Conservation (phyloP, 2,113 vertebrate genomes). For the Silurus glanis region DNA sequence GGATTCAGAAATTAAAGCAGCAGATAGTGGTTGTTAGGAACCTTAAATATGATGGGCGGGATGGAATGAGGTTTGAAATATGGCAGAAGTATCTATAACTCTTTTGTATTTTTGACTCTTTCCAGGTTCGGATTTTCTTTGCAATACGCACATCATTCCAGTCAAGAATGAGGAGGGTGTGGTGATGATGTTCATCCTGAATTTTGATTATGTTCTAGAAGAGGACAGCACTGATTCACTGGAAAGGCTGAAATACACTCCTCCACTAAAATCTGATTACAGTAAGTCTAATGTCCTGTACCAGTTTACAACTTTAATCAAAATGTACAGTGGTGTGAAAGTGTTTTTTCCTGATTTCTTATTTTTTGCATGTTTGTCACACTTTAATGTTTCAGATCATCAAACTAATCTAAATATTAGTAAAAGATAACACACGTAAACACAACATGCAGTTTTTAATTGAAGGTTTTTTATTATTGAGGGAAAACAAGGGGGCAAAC, state of each 20-base stretch:
- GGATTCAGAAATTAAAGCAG: constrained; percentile 25
- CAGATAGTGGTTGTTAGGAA: constrained; percentile 13
- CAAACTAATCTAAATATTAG: no score
- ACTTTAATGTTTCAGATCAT: no score
- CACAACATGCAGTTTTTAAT: no score
- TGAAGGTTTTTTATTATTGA: no score
- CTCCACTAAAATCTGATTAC: constrained; percentile 86
- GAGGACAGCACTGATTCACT: constrained; percentile 81
- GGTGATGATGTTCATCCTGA: constrained; percentile 99
- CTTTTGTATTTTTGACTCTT: constrained; percentile 32
- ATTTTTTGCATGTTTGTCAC: no score
- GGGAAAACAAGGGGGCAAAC: no score
- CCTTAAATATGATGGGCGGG: not conserved
- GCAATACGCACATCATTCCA: constrained; percentile 92
- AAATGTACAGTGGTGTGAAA: not conserved
- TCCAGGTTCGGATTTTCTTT: constrained; percentile 91
- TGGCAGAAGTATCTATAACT: not conserved
- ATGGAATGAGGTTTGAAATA: constrained; percentile 10
- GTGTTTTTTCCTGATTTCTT: no score
- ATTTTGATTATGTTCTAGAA: constrained; percentile 88
- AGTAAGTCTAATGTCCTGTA: constrained; percentile 77
- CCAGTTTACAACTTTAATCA: not conserved
- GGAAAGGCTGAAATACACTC: constrained; percentile 85
- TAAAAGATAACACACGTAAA: no score
- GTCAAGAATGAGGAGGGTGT: constrained; percentile 97